phyloP scores from a whole-genome alignment of 1,140 invertebrate genomes.

The Eriocheir sinensis region DNA sequence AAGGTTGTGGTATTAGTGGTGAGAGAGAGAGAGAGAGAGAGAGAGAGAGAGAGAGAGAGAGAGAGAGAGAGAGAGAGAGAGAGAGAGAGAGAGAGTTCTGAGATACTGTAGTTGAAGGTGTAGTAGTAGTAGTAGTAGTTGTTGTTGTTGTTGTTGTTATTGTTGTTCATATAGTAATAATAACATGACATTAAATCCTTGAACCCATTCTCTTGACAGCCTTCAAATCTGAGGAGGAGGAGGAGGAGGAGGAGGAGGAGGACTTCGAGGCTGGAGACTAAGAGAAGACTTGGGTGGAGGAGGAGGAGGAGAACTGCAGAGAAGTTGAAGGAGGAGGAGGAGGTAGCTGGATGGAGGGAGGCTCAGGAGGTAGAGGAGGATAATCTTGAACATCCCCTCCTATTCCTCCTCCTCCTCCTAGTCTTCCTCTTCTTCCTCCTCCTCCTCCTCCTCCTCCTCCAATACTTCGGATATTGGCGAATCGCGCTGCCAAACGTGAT shows the following conservation, averaged over 20 bases:
- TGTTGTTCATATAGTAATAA: not conserved
- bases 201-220: too few relatives aligned
- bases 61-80: conserved; percentile 4
- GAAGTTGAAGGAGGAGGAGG: not conserved
- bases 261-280: too few relatives aligned
- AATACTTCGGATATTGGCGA: conserved; percentile 69
- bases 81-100: conserved; percentile 14
- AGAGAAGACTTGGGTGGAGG: too few relatives aligned
- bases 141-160: not conserved
- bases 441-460: not conserved
- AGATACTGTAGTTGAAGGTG: too few relatives aligned
- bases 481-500: conserved; percentile 71
- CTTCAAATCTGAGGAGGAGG: not conserved
- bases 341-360: not conserved
- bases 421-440: not conserved
- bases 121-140: not conserved
- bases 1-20: conserved; percentile 24
- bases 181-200: too few relatives aligned
- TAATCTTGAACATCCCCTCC: not conserved
- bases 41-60: not conserved
- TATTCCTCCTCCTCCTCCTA: not conserved
- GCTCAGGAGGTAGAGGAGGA: not conserved
- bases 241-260: not conserved
- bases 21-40: conserved; percentile 1
- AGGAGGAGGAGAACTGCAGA: not conserved